Conservation (phyloP, 2,113 vertebrate species). For the Pelecanoides urinatrix region DNA sequence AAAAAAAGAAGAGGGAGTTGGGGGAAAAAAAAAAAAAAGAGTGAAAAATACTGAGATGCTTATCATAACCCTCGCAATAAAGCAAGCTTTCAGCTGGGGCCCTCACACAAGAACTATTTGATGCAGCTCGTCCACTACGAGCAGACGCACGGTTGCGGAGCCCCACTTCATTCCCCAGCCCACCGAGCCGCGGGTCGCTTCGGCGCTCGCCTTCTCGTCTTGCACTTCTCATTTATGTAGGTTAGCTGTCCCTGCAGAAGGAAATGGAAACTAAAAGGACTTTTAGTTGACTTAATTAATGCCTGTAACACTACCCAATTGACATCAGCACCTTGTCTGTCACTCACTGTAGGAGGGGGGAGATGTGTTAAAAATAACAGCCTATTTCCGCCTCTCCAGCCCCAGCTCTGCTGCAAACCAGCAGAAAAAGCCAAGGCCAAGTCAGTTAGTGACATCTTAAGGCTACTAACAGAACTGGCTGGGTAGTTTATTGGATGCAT, state of each 20-base stretch:
- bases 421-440: neutral
- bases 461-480: conserved; percentile 62
- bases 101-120: fast-evolving
- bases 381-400: conserved; percentile 39
- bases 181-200: neutral
- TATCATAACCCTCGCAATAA: neutral
- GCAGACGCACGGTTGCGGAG: neutral
- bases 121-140: neutral
- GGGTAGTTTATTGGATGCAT: neutral
- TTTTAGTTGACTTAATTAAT: conserved; percentile 42
- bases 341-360: conserved; percentile 43
- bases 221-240: neutral
- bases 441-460: conserved; percentile 74
- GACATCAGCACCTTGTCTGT: conserved; percentile 55
- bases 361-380: conserved; percentile 56
- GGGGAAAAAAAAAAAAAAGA: neutral
- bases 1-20: fast-evolving
- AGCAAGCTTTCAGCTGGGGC: too few species aligned
- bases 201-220: neutral
- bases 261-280: neutral
- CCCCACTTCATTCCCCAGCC: neutral
- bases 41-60: fast-evolving
- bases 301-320: conserved; percentile 10
- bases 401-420: neutral
- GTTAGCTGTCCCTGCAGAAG: neutral